phyloP scores from a whole-genome alignment of 2,113 vertebrate species.

The Argyrosomus japonicus region DNA sequence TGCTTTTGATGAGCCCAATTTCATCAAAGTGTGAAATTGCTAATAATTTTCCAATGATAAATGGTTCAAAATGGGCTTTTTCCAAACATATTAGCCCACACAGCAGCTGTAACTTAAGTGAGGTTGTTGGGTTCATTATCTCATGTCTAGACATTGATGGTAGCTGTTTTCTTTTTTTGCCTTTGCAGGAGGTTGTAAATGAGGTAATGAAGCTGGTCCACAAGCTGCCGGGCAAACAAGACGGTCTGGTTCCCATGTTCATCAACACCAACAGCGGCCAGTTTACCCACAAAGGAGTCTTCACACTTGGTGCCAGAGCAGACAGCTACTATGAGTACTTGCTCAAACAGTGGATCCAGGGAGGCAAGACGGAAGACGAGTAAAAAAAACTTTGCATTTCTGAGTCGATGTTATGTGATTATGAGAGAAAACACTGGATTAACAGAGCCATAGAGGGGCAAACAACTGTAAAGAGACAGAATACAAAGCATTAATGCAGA shows the following conservation, averaged over 20 bases:
- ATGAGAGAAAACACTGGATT: neutral
- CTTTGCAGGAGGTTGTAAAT: constrained; percentile 88
- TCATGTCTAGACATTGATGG: neutral
- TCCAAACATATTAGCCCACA: neutral
- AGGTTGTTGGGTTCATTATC: neutral
- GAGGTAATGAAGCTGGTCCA: constrained; percentile 91
- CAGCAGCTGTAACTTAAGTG: neutral
- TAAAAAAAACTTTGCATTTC: constrained; percentile 71
- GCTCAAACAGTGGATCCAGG: constrained; percentile 99
- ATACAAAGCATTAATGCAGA: neutral
- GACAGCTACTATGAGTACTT: constrained; percentile 99
- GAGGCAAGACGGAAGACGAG: constrained; percentile 92
- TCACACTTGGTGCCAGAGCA: constrained; percentile 93
- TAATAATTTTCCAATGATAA: constrained; percentile 22
- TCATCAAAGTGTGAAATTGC: constrained; percentile 42
- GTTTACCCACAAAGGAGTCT: constrained; percentile 94
- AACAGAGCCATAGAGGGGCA: neutral
- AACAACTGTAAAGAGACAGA: neutral
- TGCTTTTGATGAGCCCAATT: constrained; percentile 22
- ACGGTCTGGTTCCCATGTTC: constrained; percentile 98
- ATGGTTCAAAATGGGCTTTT: constrained; percentile 3
- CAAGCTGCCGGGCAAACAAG: constrained; percentile 91
- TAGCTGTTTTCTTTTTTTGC: neutral
- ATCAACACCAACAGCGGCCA: constrained; percentile 96
- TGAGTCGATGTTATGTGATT: neutral